Base-by-base conservation (phyloP, 2,113 vertebrate genomes). In the Clarias gariepinus region DNA sequence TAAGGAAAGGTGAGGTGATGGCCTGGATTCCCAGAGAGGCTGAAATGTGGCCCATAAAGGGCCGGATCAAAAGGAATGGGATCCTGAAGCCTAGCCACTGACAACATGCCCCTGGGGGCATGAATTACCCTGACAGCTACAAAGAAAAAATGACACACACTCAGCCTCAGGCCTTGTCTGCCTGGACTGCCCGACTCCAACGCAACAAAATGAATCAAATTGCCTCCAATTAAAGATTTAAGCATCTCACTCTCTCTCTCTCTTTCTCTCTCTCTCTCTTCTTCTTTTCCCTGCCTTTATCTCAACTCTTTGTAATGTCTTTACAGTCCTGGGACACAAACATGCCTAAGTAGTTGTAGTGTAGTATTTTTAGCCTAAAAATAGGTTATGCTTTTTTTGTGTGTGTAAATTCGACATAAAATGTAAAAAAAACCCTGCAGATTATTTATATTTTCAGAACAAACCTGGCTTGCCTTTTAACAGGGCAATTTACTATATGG, bases 151-250 rank as follows among this genome's bases (percentile, higher is more conserved):
- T 92, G 92, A 93, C 92, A 95, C 93, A 94, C 90, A 89, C 91
- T 81, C 71, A 86, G 90, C 92, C 89, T 90, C 79, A 47, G 91
- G 92, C 90, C 21, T 91, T 60, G 90, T 93, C 92, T 93, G 88
- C 89, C 89, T 15, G 91, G 93, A 92, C 92, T 93, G 87, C 89
- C 91, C 87, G 92, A 93, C 93, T 95, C 94, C 94, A 93, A 87
- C 83, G 78, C 82, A 88, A 90, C 90, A 91, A 92, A 94, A 94
- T 94, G 89, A 93, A 94, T 94, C 89, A 91, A 93, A 95, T 93
- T 94, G 93, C 91, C 87, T 93, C 93, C 92, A 95, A 93, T 94
- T 94, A 93, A 93, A 93, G 91, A 94, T 94, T 95, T 91, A 93
- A 92, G 91, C 86, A 90, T 91, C 77, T 86, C 90, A 91, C 80